Base-by-base conservation (phyloP, 2,113 vertebrate species). In the Oncorhynchus masou region DNA sequence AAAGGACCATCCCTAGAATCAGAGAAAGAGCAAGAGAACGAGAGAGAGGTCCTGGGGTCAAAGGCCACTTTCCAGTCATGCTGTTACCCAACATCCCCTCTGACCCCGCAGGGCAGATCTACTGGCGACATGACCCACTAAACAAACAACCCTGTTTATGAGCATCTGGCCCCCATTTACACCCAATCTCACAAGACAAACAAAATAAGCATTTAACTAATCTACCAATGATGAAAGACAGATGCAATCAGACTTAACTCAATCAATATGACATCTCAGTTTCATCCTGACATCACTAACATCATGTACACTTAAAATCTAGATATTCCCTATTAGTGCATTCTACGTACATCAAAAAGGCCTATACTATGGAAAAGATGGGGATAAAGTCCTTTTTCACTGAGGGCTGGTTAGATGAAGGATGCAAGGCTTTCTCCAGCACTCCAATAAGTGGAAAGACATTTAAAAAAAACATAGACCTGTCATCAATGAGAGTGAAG, bases 161-260 rank as follows among this genome's bases (percentile, higher is more conserved):
- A 92, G 92, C 94, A 96, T 96, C 94, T 96, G 95, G 94, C 90
- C 88, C 81, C 80, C 91, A 94, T 96, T 96, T 94, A 93, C 94
- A 95, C 94, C 93, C 92, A 94, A 94, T 94, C 84, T 94, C 92
- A 91, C 92, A 94, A 92, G 94, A 93, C 94, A 94, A 91, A 94
- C 90, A 84, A 90, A 74, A 91, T 90, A 88, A 89, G 86, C 92
- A 24, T 75, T 71, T 31, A 39, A 74, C 82, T 81, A 83, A 87
- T 83, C 59, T 67, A 1, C 1, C 7, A 19, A 34, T 22, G 78
- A 85, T 69, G 80, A 85, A 77, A 83, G 77, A 81, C 71, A 25
- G 15, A 74, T 65, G 70, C 81, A 83, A 34, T 76, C 72, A 24
- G 83, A 82, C 31, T 86, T 78, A 75, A 12, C 57, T 74, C 81